A percentile compares a stretch with the other conserved stretches of the same genome.
phyloP scores from a whole-genome alignment of 2,113 vertebrate species.

The Microcebus lehilahytsara region DNA sequence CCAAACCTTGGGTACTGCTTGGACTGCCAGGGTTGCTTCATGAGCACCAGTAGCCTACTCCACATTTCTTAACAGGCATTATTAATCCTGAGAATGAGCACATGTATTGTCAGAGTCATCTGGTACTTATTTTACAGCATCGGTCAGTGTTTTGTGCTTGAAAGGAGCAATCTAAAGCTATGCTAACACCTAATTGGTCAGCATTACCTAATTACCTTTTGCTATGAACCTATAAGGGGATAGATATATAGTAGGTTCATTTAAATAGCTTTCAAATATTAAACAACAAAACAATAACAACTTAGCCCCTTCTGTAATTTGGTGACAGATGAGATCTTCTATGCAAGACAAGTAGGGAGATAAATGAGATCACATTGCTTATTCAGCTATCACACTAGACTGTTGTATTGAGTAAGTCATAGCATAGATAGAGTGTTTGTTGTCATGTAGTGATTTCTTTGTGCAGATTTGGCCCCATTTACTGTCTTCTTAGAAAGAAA shows the following conservation, averaged over 20 bases:
- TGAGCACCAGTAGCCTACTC: not conserved
- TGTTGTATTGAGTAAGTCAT: slow-evolving; percentile 4
- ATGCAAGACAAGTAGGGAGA: not conserved
- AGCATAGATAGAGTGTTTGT: not conserved
- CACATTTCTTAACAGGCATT: not conserved
- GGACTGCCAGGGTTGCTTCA: not conserved
- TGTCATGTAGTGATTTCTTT: slow-evolving; percentile 1
- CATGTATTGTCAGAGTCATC: not conserved
- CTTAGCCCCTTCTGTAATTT: not conserved
- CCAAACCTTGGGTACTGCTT: not conserved
- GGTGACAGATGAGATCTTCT: slow-evolving; percentile 18
- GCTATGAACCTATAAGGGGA: not conserved
- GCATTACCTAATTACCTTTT: slow-evolving; percentile 50
- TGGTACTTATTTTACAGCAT: slow-evolving; percentile 31
- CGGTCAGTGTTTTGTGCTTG: not conserved
- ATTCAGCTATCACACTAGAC: not conserved
- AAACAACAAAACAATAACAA: not conserved
- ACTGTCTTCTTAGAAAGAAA: slow-evolving; percentile 21
- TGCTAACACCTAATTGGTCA: slow-evolving; percentile 34
- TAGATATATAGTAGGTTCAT: not conserved
- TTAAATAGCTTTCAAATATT: slow-evolving; percentile 44
- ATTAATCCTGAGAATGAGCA: slow-evolving; percentile 19
- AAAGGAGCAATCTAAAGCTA: not conserved
- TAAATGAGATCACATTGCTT: not conserved
- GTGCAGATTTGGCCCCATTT: not conserved